Percentiles rank a stretch among this genome's conserved stretches.
These are phyloP conservation scores for Rhinogobius similis DNA, from an alignment of 2,113 vertebrate genomes.

Conservation along the genomic window DNA sequence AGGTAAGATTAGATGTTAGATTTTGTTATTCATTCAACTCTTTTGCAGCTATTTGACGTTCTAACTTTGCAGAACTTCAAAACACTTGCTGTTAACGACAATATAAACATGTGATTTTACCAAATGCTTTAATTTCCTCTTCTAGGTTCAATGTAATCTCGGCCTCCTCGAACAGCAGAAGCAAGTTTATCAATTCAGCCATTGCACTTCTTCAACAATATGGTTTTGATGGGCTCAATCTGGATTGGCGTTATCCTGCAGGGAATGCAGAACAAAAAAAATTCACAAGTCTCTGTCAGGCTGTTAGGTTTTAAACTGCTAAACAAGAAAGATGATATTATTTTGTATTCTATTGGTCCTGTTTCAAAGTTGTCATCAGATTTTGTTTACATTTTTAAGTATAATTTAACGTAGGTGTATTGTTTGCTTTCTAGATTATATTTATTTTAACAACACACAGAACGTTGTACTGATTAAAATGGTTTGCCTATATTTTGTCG, in stretches of 20 bases:
- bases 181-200: constrained; percentile 72
- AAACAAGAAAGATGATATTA: background rate
- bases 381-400: too few relatives aligned
- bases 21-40: too few relatives aligned
- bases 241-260: constrained; percentile 76
- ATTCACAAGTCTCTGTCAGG: constrained; percentile 74
- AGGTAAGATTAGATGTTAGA: background rate
- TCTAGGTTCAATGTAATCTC: constrained; percentile 39
- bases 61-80: background rate
- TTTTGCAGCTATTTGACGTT: constrained; percentile 35
- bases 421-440: too few relatives aligned
- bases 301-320: too few relatives aligned
- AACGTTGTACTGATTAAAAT: too few relatives aligned
- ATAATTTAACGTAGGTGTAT: too few relatives aligned
- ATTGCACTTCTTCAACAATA: constrained; percentile 63
- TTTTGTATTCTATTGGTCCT: too few relatives aligned
- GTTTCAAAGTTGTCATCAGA: too few relatives aligned
- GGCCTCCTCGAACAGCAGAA: constrained; percentile 43
- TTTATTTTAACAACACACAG: too few relatives aligned
- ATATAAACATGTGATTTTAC: background rate
- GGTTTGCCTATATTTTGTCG: too few relatives aligned
- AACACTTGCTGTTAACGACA: too few relatives aligned
- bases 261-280: constrained; percentile 71
- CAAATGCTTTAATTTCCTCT: background rate
- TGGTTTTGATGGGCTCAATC: constrained; percentile 75